Percentiles rank a stretch among this genome's conserved stretches.
Conservation (phyloP, 1,140 invertebrate species). For the Conus betulinus region DNA sequence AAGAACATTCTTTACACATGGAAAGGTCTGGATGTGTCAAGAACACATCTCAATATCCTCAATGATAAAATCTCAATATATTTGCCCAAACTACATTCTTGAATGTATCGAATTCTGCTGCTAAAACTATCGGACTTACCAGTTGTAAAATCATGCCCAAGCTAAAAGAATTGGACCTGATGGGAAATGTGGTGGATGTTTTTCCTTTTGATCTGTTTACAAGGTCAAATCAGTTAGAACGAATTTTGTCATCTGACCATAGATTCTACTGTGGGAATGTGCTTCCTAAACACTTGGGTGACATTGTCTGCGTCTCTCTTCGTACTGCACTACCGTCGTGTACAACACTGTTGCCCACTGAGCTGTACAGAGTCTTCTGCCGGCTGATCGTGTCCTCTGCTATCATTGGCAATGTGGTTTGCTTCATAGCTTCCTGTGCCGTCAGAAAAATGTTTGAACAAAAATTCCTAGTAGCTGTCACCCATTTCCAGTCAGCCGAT, state of each 20-base stretch:
- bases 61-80: conserved; percentile 6
- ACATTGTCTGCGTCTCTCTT: neutral
- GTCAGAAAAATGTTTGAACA: neutral
- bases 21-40: neutral
- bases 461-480: neutral
- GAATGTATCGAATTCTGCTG: neutral
- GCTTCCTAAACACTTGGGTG: neutral
- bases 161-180: neutral
- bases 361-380: neutral
- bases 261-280: neutral
- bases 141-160: no score
- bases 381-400: neutral
- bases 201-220: neutral
- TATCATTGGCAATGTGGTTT: neutral
- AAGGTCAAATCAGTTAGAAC: neutral
- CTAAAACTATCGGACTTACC: neutral
- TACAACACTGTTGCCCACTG: neutral
- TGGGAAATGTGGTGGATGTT: neutral
- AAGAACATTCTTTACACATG: neutral
- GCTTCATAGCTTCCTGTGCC: neutral
- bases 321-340: neutral
- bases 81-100: conserved; percentile 20
- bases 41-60: neutral
- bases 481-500: neutral
- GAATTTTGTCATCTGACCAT: neutral